These are phyloP conservation scores for Theocolax elegans DNA, from an alignment of 1,140 invertebrate genomes.

Conservation along the genomic window DNA sequence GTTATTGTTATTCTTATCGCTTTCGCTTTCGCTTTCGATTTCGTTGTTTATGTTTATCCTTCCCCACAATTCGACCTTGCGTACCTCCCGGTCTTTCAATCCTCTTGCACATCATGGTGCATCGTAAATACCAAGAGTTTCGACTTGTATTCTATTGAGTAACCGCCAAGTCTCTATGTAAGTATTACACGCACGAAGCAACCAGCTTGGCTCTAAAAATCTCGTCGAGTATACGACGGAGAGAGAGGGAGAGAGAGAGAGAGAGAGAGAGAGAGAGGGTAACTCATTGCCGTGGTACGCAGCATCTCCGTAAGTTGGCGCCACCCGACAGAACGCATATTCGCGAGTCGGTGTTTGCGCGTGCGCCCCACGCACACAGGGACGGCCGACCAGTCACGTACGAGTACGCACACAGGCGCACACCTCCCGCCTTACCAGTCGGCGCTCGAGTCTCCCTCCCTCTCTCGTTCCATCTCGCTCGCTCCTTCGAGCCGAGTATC, in stretches of 20 bases:
- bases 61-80: too few relatives aligned
- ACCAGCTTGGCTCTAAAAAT: not conserved
- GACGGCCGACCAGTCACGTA: not conserved
- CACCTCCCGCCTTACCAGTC: not conserved
- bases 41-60: too few relatives aligned
- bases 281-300: too few relatives aligned
- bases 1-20: conserved; percentile 38
- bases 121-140: too few relatives aligned
- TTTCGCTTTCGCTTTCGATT: not conserved
- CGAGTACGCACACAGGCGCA: not conserved
- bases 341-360: not conserved
- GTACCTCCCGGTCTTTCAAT: too few relatives aligned
- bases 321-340: conserved; percentile 52
- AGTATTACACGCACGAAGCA: too few relatives aligned
- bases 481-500: not conserved
- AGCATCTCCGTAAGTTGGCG: conserved; percentile 53
- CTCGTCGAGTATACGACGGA: not conserved
- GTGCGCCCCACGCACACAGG: not conserved
- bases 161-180: not conserved
- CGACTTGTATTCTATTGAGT: too few relatives aligned
- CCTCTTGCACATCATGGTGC: too few relatives aligned
- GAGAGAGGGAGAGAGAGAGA: not conserved
- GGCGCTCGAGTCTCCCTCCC: not conserved
- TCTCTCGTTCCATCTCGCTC: not conserved
- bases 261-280: not conserved